Evolutionary conservation across 2,888 invertebrate species (phyloP).

Genomic region (Chymomyza amoena): DNA sequence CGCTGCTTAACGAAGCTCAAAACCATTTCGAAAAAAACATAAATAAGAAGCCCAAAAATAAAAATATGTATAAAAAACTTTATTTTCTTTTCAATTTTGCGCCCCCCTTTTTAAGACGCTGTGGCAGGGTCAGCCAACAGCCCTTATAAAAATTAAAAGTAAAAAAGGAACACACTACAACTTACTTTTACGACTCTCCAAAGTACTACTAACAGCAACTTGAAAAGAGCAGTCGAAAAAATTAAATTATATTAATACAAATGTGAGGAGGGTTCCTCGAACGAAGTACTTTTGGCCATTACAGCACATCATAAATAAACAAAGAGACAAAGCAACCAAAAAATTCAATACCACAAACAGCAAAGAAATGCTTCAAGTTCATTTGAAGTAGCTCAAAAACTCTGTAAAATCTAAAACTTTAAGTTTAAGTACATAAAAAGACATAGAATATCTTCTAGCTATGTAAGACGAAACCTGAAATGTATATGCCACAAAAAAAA

Average conservation of each 20-base stretch:
- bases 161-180: slow-evolving; percentile 30
- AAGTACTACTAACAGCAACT: slow-evolving; percentile 63
- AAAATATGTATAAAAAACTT: slow-evolving; percentile 50
- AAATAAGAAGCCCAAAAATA: slow-evolving; percentile 22
- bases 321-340: slow-evolving; percentile 15
- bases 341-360: not conserved
- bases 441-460: not conserved
- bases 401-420: not conserved
- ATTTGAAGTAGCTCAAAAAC: not conserved
- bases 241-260: slow-evolving; percentile 68
- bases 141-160: slow-evolving; percentile 40
- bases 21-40: slow-evolving; percentile 25
- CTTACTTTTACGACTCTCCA: slow-evolving; percentile 69
- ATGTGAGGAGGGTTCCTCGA: slow-evolving; percentile 3
- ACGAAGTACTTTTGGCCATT: slow-evolving; percentile 32
- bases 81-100: slow-evolving; percentile 63
- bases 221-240: slow-evolving; percentile 27
- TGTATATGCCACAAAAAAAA: slow-evolving; percentile 33
- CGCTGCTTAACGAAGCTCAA: slow-evolving; percentile 30
- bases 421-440: not conserved
- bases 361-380: not conserved
- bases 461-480: slow-evolving; percentile 56
- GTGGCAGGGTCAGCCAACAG: slow-evolving; percentile 9
- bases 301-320: slow-evolving; percentile 58
- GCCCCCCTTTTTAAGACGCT: slow-evolving; percentile 21